A percentile compares a stretch with the other conserved stretches of the same genome.
These are phyloP conservation scores for Hyalella azteca DNA, from an alignment of 2,888 invertebrate species.

Conservation along the genomic window DNA sequence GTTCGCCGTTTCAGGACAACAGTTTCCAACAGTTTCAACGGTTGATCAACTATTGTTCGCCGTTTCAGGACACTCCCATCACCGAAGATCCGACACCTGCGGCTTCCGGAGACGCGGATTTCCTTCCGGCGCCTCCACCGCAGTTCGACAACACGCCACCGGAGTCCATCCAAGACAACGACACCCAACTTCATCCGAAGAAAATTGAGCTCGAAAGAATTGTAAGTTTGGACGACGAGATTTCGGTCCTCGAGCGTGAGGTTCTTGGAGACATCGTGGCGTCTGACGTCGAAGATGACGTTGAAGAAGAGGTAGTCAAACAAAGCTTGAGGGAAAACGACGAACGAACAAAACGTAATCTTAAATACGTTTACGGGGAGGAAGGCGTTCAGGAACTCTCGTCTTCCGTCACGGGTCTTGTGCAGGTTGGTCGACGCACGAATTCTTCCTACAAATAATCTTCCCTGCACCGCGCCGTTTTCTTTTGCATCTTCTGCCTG, in stretches of 20 bases:
- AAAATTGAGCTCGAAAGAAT: not conserved
- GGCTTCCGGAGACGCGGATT: not conserved
- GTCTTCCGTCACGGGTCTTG: not conserved
- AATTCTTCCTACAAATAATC: no score
- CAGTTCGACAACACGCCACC: constrained; percentile 37
- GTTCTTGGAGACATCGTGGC: constrained; percentile 14
- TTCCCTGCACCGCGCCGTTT: no score
- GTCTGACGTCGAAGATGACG: not conserved
- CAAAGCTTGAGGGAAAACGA: not conserved
- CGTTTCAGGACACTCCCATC: not conserved
- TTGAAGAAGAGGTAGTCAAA: not conserved
- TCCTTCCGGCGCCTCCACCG: constrained; percentile 33
- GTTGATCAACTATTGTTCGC: no score
- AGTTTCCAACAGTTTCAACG: no score
- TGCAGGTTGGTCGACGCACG: constrained; percentile 31
- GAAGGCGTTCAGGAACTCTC: not conserved
- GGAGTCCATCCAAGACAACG: not conserved
- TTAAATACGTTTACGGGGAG: constrained; percentile 31
- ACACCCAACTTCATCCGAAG: not conserved
- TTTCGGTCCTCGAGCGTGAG: constrained; percentile 9
- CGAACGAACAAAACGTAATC: not conserved
- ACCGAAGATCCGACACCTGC: not conserved
- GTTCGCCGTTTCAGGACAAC: constrained; percentile 4
- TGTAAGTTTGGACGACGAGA: constrained; percentile 11
- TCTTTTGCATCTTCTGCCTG: no score